A percentile compares a stretch with the other conserved stretches of the same genome.
Conservation (phyloP, 2,888 invertebrate genomes). For the Acronicta leporina region DNA sequence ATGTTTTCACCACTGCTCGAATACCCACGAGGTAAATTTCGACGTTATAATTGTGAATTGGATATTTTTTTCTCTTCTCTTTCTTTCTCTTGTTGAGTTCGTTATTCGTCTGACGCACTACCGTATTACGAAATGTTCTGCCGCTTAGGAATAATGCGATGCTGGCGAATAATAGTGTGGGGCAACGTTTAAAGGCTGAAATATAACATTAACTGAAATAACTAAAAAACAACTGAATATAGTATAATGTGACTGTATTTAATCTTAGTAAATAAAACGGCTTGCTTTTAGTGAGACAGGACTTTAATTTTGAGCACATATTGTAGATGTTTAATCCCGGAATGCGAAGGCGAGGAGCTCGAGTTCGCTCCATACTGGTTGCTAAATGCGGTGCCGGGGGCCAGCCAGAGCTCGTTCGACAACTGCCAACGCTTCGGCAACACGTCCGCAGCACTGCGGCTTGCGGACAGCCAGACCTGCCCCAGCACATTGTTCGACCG, state of each 20-base stretch:
- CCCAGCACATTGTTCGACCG: conserved; percentile 69
- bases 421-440: conserved; percentile 80
- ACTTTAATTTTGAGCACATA: not conserved
- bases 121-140: no score
- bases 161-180: no score
- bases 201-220: no score
- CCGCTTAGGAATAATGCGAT: no score
- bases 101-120: no score
- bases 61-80: not conserved
- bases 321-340: conserved; percentile 70
- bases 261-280: no score
- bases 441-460: conserved; percentile 13
- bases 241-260: no score
- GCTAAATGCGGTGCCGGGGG: conserved; percentile 76
- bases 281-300: not conserved
- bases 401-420: conserved; percentile 67
- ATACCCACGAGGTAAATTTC: conserved; percentile 72
- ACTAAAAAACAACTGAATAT: no score
- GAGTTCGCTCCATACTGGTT: conserved; percentile 81
- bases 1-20: conserved; percentile 78
- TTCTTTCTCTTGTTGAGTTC: no score
- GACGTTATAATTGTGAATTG: not conserved
- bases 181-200: no score
- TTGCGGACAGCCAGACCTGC: conserved; percentile 56
- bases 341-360: conserved; percentile 65